Base-by-base conservation (phyloP, 2,113 vertebrate genomes). In the Climacteris rufus region DNA sequence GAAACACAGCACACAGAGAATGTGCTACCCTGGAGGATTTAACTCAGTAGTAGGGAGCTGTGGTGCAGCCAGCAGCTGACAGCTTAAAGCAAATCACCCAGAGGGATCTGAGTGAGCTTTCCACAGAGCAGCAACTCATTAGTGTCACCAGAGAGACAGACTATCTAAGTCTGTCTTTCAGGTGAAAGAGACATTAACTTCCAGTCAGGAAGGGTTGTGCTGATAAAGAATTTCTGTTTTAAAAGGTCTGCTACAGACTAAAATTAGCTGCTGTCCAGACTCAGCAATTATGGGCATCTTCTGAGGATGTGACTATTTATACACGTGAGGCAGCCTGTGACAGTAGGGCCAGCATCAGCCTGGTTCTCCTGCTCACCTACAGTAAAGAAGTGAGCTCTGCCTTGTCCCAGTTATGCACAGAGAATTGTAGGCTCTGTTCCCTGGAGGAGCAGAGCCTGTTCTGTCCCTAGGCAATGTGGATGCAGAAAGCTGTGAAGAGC, bases 111-210 rank as follows among this genome's bases (percentile, higher is more conserved):
- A 92, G 54, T 12, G 68, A 92, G 44, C 44, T 56, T 28, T 33
- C 54, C 56, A 60, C 52, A 63, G 77, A 81, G 92, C 78, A 90
- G 60, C 83, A 90, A 96, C 90, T 97, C 87, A 72, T 96, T 96
- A 94, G 56, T 80, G 57, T 94, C 91, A 92, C 31, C 71, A 65
- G 91, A 90, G 68, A 39, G 33, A 92, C 35, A 91, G 79, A 89
- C 95, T 96, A 77, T 87, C 50, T 91, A 96, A 75, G 61, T 88
- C 80, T 94, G 68, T 96, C 40, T 93, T 89, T 96, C 54, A 90
- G 77, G 93, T 92, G 87, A 94, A 93, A 95, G 79, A 91, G 78
- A 89, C 91, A 65, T 89, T 96, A 68, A 81, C 69, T 95, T 95
- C 74, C 57, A 63, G 86, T 68, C 81, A 45, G 7, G 89, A 94